Evolutionary conservation across 2,888 invertebrate species (phyloP).

Genomic region (Notodonta ziczac): DNA sequence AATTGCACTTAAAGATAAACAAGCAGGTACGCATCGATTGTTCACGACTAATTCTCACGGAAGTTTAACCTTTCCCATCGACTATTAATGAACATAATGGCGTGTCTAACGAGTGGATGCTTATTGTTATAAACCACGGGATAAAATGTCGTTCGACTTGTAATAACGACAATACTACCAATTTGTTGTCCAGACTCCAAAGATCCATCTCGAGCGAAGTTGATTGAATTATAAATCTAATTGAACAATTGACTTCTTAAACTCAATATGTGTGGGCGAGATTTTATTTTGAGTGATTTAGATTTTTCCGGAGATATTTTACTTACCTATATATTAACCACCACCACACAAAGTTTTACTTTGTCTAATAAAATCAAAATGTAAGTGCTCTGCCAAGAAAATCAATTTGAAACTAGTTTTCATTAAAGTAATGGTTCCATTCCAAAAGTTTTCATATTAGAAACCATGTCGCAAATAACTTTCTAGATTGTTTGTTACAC

Average conservation of each 20-base stretch:
- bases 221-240: conserved; percentile 2
- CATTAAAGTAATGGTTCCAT: not conserved
- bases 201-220: not conserved
- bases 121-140: conserved; percentile 26
- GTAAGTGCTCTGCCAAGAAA: not conserved
- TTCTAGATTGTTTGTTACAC: not conserved
- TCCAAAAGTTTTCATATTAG: not conserved
- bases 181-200: not conserved
- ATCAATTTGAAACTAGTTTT: not conserved
- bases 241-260: conserved; percentile 7
- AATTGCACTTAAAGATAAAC: conserved; percentile 24
- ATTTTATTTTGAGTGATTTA: not conserved
- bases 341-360: not conserved
- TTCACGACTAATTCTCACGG: conserved; percentile 66
- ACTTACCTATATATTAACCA: not conserved
- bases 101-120: conserved; percentile 9
- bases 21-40: conserved; percentile 30
- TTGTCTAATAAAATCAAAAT: not conserved
- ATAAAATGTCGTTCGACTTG: conserved; percentile 19
- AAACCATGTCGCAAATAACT: not conserved
- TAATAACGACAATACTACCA: not conserved
- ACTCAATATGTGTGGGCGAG: not conserved
- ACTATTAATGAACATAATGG: conserved; percentile 27
- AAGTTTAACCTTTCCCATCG: conserved; percentile 68
- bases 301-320: too few relatives aligned